A percentile compares a stretch with the other conserved stretches of the same genome.
Conservation (phyloP, 2,113 vertebrate genomes). For the Nipponia nippon region DNA sequence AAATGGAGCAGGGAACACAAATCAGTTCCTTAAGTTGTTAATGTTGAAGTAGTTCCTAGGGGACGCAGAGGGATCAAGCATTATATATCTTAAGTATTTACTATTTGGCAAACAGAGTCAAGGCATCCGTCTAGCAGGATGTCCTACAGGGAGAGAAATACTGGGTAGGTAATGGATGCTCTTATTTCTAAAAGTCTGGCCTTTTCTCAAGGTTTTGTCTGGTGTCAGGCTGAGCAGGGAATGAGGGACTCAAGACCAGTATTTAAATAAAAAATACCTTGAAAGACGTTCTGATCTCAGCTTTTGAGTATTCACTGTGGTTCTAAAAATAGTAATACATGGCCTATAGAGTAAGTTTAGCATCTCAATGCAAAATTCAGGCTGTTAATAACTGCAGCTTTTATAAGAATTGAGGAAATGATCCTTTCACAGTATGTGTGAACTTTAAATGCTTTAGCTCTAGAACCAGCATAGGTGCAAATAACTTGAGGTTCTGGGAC, state of each 20-base stretch:
- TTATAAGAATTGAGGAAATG: not conserved
- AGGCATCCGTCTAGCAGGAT: not conserved
- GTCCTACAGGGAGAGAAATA: not conserved
- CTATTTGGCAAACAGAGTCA: not conserved
- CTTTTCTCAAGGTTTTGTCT: not conserved
- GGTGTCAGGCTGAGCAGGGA: not conserved
- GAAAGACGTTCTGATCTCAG: not conserved
- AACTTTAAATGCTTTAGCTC: not conserved
- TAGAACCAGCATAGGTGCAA: not conserved
- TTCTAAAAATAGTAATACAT: not conserved
- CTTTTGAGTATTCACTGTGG: not conserved
- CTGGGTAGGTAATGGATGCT: not conserved
- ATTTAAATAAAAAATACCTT: not conserved
- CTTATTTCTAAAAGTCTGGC: not conserved
- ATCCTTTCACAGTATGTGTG: not conserved
- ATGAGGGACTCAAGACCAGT: not conserved
- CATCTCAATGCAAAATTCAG: not conserved
- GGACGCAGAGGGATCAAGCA: not conserved
- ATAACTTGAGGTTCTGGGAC: not conserved
- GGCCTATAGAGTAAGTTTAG: not conserved
- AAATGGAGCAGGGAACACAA: not conserved
- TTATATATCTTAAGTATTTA: not conserved
- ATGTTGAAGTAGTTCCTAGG: not conserved
- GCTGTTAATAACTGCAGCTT: not conserved
- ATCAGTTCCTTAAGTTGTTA: conserved; percentile 2